Percentiles rank a stretch among this genome's conserved stretches.
Evolutionary conservation across 1,140 invertebrate species (phyloP).

Genomic region (Ceratoteleas bidentatus): DNA sequence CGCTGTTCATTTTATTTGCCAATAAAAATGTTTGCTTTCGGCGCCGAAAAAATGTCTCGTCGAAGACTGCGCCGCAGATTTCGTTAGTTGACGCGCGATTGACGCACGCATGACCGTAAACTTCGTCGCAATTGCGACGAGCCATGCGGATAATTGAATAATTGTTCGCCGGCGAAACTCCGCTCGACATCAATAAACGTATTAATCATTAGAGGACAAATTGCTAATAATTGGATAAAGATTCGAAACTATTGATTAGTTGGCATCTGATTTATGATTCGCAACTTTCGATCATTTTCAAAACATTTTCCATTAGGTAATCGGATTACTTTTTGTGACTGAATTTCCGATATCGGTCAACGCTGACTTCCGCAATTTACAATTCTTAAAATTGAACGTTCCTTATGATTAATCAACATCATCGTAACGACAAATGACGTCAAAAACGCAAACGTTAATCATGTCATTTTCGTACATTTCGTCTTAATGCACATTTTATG

Average conservation of each 20-base stretch:
- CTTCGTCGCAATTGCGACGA: background rate
- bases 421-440: too few relatives aligned
- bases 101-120: background rate
- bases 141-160: conserved; percentile 12
- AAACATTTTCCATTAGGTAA: background rate
- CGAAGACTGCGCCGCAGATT: background rate
- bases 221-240: background rate
- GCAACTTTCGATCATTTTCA: background rate
- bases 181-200: conserved; percentile 2
- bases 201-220: conserved; percentile 6
- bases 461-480: too few relatives aligned
- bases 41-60: background rate
- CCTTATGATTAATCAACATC: too few relatives aligned
- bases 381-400: background rate
- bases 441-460: too few relatives aligned
- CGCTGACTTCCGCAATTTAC: background rate
- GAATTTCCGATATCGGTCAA: background rate
- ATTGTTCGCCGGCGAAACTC: conserved; percentile 7
- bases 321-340: background rate
- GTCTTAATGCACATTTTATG: too few relatives aligned
- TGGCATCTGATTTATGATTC: background rate
- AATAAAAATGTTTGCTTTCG: conserved; percentile 7
- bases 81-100: background rate
- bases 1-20: background rate
- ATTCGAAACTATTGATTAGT: background rate